These are phyloP conservation scores for Setipinna tenuifilis DNA, from an alignment of 2,797 vertebrate species.

Conservation along the genomic window DNA sequence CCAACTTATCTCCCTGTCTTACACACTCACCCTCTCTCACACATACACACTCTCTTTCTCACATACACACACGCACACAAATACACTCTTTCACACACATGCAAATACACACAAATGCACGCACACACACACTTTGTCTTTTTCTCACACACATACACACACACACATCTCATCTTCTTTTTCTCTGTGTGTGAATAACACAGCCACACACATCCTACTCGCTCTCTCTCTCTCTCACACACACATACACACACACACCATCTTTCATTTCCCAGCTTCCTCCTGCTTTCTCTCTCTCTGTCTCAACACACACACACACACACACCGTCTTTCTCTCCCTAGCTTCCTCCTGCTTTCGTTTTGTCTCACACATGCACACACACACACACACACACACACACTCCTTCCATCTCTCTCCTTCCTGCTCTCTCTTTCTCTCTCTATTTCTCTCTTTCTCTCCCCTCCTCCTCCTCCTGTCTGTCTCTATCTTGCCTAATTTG, in stretches of 20 bases:
- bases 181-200: neutral
- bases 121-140: neutral
- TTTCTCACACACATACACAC: neutral
- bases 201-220: neutral
- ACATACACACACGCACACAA: neutral
- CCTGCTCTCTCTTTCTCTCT: no score
- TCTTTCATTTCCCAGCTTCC: neutral
- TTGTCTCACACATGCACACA: neutral
- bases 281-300: slow-evolving; percentile 20
- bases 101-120: neutral
- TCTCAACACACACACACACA: no score
- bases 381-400: neutral
- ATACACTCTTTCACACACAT: neutral
- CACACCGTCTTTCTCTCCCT: no score
- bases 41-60: neutral
- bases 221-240: no score
- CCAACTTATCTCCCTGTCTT: neutral
- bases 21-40: neutral
- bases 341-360: neutral
- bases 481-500: neutral
- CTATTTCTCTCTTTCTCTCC: no score
- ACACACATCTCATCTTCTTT: neutral
- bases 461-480: no score
- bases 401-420: no score
- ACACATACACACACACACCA: no score